phyloP scores from a whole-genome alignment of 2,797 vertebrate genomes.

The Sebastes alutus region DNA sequence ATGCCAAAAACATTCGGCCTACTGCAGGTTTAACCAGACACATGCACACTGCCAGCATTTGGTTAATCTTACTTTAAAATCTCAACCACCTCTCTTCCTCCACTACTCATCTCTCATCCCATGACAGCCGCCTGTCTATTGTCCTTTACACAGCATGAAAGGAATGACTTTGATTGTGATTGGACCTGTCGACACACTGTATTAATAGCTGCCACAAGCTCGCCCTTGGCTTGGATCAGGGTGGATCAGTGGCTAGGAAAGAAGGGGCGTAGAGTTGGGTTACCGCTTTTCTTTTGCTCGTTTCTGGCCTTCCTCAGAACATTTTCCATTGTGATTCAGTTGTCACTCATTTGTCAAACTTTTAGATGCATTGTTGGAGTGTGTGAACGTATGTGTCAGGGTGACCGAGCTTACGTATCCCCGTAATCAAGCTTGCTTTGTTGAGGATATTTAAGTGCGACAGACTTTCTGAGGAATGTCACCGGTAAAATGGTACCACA shows the following conservation, averaged over 20 bases:
- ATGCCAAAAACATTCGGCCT: too few relatives aligned
- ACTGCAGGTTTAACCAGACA: neutral
- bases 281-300: constrained; percentile 15
- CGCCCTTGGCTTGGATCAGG: constrained; percentile 49
- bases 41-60: neutral
- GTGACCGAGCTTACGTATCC: neutral
- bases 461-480: neutral
- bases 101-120: constrained; percentile 35
- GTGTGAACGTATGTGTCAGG: neutral
- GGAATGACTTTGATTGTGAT: constrained; percentile 61
- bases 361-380: constrained; percentile 13
- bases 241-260: constrained; percentile 21
- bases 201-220: constrained; percentile 74
- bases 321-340: constrained; percentile 46
- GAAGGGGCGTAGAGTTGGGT: constrained; percentile 13
- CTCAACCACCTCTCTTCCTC: constrained; percentile 1
- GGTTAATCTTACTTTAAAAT: constrained; percentile 17
- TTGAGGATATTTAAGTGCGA: constrained; percentile 18
- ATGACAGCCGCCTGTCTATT: constrained; percentile 20
- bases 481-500: neutral
- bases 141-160: constrained; percentile 55
- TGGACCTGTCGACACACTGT: constrained; percentile 69
- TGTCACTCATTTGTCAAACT: constrained; percentile 42
- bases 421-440: neutral
- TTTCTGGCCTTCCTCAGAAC: constrained; percentile 12